A percentile compares a stretch with the other conserved stretches of the same genome.
Conservation (phyloP, 2,113 vertebrate genomes). For the Gallinago paraguaiae region DNA sequence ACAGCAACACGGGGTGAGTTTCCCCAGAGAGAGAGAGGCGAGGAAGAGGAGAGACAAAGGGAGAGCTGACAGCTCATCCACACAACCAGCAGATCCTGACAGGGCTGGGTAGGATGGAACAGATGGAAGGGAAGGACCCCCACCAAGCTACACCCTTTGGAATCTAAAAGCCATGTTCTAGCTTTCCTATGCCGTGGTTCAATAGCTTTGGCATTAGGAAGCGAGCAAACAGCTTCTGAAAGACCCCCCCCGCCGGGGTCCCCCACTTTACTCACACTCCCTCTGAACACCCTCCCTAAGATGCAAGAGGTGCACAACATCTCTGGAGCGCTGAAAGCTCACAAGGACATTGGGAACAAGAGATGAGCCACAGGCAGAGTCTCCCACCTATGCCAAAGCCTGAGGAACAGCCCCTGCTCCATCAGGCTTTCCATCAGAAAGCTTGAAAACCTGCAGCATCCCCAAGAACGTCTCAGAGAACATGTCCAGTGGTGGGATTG, state of each 20-base stretch:
- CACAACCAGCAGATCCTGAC: not conserved
- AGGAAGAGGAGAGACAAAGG: not conserved
- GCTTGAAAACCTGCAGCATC: not conserved
- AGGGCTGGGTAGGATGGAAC: not conserved
- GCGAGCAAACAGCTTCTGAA: not conserved
- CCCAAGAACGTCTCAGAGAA: not conserved
- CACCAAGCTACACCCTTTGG: not conserved
- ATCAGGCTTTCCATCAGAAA: not conserved
- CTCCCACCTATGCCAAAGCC: not conserved
- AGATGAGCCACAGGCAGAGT: rapidly evolving
- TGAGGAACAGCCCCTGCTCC: not conserved
- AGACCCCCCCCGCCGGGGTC: not conserved
- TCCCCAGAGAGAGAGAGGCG: not conserved
- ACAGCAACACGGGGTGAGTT: not conserved
- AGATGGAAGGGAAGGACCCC: not conserved
- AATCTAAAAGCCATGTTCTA: not conserved
- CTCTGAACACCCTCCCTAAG: not conserved
- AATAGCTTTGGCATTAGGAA: not conserved
- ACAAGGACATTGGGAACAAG: not conserved
- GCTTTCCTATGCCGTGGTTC: not conserved
- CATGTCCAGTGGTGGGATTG: not conserved
- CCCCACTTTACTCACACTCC: not conserved
- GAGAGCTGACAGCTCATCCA: not conserved
- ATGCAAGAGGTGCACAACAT: rapidly evolving
- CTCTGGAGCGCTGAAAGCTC: not conserved